These are phyloP conservation scores for Pygoscelis antarcticus DNA, from an alignment of 2,113 vertebrate genomes.

Conservation along the genomic window DNA sequence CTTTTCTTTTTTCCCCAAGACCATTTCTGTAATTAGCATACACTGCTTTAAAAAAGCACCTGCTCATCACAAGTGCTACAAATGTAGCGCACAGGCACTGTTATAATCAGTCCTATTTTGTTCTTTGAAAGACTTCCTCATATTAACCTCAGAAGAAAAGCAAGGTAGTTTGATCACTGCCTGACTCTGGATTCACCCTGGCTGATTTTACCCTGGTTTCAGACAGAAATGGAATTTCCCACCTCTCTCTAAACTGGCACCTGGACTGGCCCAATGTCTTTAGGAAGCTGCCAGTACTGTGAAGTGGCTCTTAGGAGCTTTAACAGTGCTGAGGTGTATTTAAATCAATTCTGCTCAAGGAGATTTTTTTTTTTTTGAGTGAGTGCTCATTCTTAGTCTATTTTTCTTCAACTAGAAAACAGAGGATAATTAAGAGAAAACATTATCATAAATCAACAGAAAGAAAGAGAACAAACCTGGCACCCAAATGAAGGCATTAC, in stretches of 20 bases:
- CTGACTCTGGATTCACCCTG: neutral
- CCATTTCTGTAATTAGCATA: neutral
- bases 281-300: neutral
- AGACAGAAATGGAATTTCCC: neutral
- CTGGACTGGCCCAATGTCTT: neutral
- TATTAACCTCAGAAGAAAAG: neutral
- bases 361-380: neutral
- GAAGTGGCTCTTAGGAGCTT: neutral
- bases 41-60: neutral
- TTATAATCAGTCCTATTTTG: neutral
- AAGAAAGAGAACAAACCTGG: neutral
- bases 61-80: neutral
- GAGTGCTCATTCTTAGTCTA: neutral
- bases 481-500: neutral
- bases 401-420: neutral
- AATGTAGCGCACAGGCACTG: fast-evolving
- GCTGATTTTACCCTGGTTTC: neutral
- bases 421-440: neutral
- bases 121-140: neutral
- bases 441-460: neutral
- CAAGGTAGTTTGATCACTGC: neutral
- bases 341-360: neutral
- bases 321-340: neutral
- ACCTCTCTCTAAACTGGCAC: neutral
- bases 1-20: neutral